Conservation (phyloP, 2,888 invertebrate species). For the Hydroisotoma schaefferi region DNA sequence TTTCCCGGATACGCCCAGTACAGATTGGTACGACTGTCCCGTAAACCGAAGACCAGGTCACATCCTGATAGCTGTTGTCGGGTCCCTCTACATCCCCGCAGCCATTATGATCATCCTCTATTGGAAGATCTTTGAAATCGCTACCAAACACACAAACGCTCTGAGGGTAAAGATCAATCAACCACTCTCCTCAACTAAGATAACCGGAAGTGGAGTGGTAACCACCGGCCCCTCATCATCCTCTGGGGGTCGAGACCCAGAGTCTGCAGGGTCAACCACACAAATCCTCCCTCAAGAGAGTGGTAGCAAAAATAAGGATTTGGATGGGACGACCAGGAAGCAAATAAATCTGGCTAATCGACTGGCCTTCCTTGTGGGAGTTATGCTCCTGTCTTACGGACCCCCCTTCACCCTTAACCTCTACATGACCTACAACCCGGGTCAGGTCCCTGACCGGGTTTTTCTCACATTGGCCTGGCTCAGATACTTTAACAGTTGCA, state of each 20-base stretch:
- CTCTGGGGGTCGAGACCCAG: too few relatives aligned
- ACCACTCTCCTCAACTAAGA: background rate
- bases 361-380: constrained; percentile 30
- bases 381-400: constrained; percentile 27
- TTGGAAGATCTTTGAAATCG: constrained; percentile 27
- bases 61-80: constrained; percentile 31
- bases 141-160: constrained; percentile 25
- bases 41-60: constrained; percentile 36
- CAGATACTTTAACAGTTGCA: constrained; percentile 34
- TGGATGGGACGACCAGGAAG: constrained; percentile 6
- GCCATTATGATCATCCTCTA: constrained; percentile 36
- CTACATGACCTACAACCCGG: constrained; percentile 23
- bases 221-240: too few relatives aligned
- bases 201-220: background rate
- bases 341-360: constrained; percentile 31
- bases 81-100: constrained; percentile 34
- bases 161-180: background rate
- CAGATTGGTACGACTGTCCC: constrained; percentile 13
- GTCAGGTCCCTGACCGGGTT: constrained; percentile 7
- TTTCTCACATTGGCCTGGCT: constrained; percentile 33
- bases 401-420: constrained; percentile 37
- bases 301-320: too few relatives aligned
- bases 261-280: too few relatives aligned
- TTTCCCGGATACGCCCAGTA: constrained; percentile 25
- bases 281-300: constrained; percentile 5